Conservation (phyloP, 2,797 vertebrate species). For the Parauchenoglanis punctatus region DNA sequence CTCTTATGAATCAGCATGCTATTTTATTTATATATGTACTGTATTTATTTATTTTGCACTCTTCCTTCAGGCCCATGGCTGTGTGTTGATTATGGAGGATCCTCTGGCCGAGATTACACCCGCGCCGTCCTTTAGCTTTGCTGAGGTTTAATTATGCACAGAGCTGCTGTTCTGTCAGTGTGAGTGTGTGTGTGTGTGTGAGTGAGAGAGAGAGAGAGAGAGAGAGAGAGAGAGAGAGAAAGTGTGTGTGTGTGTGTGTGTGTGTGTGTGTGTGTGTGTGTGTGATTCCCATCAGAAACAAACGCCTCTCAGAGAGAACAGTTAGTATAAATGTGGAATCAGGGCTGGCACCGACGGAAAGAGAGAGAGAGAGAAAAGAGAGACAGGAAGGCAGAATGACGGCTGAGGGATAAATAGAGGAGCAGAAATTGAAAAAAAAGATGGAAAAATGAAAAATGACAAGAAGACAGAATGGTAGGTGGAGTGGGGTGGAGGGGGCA, state of each 20-base stretch:
- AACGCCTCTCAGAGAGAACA: conserved; percentile 55
- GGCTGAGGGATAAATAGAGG: conserved; percentile 19
- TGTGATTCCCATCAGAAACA: conserved; percentile 32
- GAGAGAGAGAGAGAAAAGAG: conserved; percentile 16
- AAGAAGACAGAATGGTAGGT: conserved; percentile 2
- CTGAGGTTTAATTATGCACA: conserved; percentile 71
- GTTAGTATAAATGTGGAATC: conserved; percentile 69
- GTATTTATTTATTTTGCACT: conserved; percentile 31
- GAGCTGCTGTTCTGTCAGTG: conserved; percentile 46
- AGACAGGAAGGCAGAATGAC: conserved; percentile 61
- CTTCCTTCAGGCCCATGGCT: conserved; percentile 56
- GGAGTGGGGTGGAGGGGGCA: conserved; percentile 48
- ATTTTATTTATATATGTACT: background rate
- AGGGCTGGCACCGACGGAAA: conserved; percentile 35
- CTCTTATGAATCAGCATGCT: conserved; percentile 20
- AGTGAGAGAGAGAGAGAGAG: background rate
- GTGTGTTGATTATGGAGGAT: conserved; percentile 66
- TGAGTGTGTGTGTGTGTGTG: conserved; percentile 15
- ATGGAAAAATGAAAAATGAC: conserved; percentile 59
- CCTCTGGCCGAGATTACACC: conserved; percentile 68
- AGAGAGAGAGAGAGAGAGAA: background rate
- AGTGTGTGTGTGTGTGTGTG: background rate
- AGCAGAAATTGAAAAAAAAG: conserved; percentile 17
- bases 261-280: background rate
- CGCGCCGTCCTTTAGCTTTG: conserved; percentile 54